Conservation (phyloP, 2,888 invertebrate genomes). For the Oligia fasciuncula region DNA sequence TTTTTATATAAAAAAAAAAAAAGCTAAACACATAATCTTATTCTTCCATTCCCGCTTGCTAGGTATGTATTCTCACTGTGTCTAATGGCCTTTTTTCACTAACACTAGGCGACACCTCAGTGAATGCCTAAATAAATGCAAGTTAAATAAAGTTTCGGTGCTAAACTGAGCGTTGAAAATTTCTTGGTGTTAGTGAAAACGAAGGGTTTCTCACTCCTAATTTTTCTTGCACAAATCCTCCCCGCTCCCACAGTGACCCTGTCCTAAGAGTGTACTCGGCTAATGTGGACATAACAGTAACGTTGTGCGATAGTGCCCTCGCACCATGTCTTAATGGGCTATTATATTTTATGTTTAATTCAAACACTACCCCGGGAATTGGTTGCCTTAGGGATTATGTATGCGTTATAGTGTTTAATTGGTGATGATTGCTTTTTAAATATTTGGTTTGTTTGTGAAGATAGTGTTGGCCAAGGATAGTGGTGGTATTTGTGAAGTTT, state of each 20-base stretch:
- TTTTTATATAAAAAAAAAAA: no score
- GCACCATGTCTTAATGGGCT: constrained; percentile 76
- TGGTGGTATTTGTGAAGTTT: background rate
- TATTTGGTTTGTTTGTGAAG: background rate
- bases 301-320: constrained; percentile 71
- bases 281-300: constrained; percentile 78
- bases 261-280: constrained; percentile 48
- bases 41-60: background rate
- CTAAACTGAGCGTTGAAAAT: background rate
- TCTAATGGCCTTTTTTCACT: no score
- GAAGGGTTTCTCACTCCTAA: background rate
- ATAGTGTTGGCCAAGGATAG: background rate
- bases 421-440: constrained; percentile 27
- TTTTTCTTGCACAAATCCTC: background rate
- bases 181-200: background rate
- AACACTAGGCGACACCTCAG: background rate
- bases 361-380: constrained; percentile 63
- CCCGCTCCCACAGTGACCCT: constrained; percentile 39
- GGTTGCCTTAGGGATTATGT: constrained; percentile 53
- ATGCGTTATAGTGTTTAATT: constrained; percentile 37
- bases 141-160: no score
- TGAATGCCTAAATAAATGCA: no score
- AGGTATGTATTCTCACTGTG: background rate
- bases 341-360: constrained; percentile 81
- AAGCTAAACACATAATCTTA: background rate